Conservation (phyloP, 37 sponge, comb jelly and placozoan genomes). For the Hormiphora californensis region DNA sequence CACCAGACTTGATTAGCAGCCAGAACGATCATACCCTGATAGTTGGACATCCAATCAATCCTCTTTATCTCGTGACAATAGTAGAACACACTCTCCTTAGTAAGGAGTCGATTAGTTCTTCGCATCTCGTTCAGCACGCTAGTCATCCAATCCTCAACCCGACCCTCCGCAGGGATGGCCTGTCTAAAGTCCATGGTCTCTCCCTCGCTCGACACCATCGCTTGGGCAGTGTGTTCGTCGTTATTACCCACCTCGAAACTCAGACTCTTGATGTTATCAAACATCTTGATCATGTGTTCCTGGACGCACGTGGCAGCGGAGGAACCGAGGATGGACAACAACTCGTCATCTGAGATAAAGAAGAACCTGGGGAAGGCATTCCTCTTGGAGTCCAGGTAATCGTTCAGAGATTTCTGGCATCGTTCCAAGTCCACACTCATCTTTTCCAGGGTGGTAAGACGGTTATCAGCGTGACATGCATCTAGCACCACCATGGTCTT, state of each 20-base stretch:
- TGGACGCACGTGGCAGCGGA: slow-evolving; percentile 96
- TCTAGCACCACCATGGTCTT: slow-evolving; percentile 86
- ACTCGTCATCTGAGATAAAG: slow-evolving; percentile 99
- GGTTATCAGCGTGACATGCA: slow-evolving; percentile 78
- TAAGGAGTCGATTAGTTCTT: slow-evolving; percentile 82
- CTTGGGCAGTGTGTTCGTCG: slow-evolving; percentile 74
- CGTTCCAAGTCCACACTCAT: slow-evolving; percentile 79
- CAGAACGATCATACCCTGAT: slow-evolving; percentile 96
- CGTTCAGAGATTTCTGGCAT: slow-evolving; percentile 97
- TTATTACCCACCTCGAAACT: slow-evolving; percentile 66
- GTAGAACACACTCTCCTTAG: slow-evolving; percentile 84
- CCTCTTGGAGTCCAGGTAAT: slow-evolving; percentile 98
- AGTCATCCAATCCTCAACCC: slow-evolving; percentile 99
- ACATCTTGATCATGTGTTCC: slow-evolving; percentile 99
- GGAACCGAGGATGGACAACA: slow-evolving; percentile 92
- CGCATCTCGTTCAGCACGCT: slow-evolving; percentile 91
- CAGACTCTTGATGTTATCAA: slow-evolving; percentile 94
- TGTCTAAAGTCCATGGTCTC: slow-evolving; percentile 91
- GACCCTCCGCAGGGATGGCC: slow-evolving; percentile 81
- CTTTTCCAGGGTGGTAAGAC: slow-evolving; percentile 86
- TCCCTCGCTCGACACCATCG: slow-evolving; percentile 94
- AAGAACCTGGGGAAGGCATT: slow-evolving; percentile 99
- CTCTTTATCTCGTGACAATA: slow-evolving; percentile 74
- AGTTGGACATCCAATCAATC: slow-evolving; percentile 91
- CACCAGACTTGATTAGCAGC: slow-evolving; percentile 99